Conservation (phyloP, 2,888 invertebrate species). For the Hyppa rectilinea region DNA sequence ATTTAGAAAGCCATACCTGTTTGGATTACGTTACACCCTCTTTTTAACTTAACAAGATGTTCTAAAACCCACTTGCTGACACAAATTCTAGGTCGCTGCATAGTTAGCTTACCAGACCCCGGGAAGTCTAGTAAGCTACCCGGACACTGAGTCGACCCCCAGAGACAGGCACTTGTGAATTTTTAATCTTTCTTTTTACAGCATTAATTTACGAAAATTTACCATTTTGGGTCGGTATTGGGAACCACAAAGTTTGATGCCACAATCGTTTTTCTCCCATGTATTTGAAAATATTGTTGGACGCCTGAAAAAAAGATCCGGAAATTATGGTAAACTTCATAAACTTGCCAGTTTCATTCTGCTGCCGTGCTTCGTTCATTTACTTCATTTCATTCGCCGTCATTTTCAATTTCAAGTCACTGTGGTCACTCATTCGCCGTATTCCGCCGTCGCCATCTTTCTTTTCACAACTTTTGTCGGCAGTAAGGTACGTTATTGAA, state of each 20-base stretch:
- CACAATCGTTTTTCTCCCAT: constrained; percentile 37
- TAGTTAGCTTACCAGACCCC: not conserved
- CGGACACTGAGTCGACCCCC: not conserved
- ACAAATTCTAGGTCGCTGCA: not conserved
- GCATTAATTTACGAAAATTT: not conserved
- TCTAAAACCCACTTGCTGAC: not conserved
- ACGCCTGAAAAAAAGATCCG: constrained; percentile 56
- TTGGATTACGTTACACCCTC: not conserved
- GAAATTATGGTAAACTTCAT: constrained; percentile 56
- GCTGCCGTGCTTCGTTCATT: constrained; percentile 46
- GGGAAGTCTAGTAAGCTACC: no score
- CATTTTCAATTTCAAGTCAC: constrained; percentile 58
- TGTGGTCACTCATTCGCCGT: constrained; percentile 68
- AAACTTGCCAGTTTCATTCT: constrained; percentile 59
- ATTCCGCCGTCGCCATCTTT: constrained; percentile 86
- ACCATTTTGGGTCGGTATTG: not conserved
- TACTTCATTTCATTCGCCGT: constrained; percentile 60
- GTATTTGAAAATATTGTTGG: constrained; percentile 42
- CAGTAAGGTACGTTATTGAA: constrained; percentile 85
- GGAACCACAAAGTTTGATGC: constrained; percentile 30
- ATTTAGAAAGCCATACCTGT: no score
- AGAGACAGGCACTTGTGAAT: not conserved
- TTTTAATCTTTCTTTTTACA: constrained; percentile 6
- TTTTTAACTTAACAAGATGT: no score
- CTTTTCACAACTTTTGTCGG: constrained; percentile 87